Evolutionary conservation across 1,140 invertebrate species (phyloP), one percentile per base, ranked within the genome.

Genomic region (Zaprionus camerounensis): DNA sequence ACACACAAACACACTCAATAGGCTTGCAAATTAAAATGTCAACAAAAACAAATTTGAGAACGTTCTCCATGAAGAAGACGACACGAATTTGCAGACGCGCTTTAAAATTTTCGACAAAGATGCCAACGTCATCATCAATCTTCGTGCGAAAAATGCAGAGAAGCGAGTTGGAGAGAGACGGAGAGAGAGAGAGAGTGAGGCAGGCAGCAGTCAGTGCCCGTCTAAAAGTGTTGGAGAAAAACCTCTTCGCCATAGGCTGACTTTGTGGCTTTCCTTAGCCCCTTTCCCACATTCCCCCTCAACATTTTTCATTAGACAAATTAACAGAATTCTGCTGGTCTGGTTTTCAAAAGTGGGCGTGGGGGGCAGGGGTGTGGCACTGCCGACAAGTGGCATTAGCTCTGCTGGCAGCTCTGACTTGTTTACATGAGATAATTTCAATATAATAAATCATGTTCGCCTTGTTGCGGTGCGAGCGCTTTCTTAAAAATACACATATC

Each of bases 81-180:
- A 46, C 41, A 76, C 69, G 65, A 72, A 76, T 76, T 76, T 73
- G 41, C 64, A 69, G 51, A 51, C 70, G 51, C 31, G 73, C 69
- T 80, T 87, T 78, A 82, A 81, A 91, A 81, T 84, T 75, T 87
- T 91, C 76, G 77, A 91, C 88, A 91, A 88, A 85, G 88, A 91
- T 91, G 88, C 88, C 91, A 91, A 91, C 91, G 88, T 91, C 88
- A 91, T 91, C 88, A 91, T 91, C 88, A 91, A 91, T 91, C 88
- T 91, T 91, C 90, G 72, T 90, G 81, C 80, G 41, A 79, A 81
- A 79, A 72, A 76, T 51, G 44, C 46, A 70, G 53, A 55, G 41
- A 55, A 17, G 36, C 31, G 17, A 51, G 24, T 31, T 3, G 41
- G 7, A 55, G 1, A 34, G 41, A 28, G 36, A 24, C 24, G 5